A percentile compares a stretch with the other conserved stretches of the same genome.
These are phyloP conservation scores for Neelides sp. DNA, from an alignment of 1,140 invertebrate species.

Conservation along the genomic window DNA sequence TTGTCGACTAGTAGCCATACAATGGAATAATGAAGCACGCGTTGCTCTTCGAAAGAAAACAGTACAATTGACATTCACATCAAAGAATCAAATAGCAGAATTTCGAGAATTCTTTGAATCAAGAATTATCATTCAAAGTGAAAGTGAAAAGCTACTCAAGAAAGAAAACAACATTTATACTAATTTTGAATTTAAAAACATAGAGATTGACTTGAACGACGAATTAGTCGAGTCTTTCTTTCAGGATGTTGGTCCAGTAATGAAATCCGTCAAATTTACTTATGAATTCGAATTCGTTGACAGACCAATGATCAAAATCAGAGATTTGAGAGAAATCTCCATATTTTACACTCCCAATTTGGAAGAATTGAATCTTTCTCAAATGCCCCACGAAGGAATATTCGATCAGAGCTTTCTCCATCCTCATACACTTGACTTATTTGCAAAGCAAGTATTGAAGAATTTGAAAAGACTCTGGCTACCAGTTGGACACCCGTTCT, in stretches of 20 bases:
- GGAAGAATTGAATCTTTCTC: slow-evolving; percentile 7
- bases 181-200: slow-evolving; percentile 14
- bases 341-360: slow-evolving; percentile 16
- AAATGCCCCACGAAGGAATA: slow-evolving; percentile 10
- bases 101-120: slow-evolving; percentile 4
- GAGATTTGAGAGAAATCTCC: slow-evolving; percentile 15
- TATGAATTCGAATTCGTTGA: slow-evolving; percentile 13
- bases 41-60: not conserved
- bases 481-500: no score
- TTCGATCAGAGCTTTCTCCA: not conserved
- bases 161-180: slow-evolving; percentile 7
- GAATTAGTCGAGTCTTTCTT: slow-evolving; percentile 5
- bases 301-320: not conserved
- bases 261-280: slow-evolving; percentile 8
- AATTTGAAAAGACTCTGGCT: no score
- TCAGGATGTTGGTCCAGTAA: slow-evolving; percentile 4
- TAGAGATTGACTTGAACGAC: slow-evolving; percentile 2
- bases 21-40: slow-evolving; percentile 15
- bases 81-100: not conserved
- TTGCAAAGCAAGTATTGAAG: no score
- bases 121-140: no score
- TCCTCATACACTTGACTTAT: not conserved
- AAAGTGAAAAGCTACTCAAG: no score
- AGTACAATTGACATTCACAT: no score
- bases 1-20: slow-evolving; percentile 6